A percentile compares a stretch with the other conserved stretches of the same genome.
Evolutionary conservation across 2,888 invertebrate species (phyloP).

Genomic region (Tetranychus piercei): DNA sequence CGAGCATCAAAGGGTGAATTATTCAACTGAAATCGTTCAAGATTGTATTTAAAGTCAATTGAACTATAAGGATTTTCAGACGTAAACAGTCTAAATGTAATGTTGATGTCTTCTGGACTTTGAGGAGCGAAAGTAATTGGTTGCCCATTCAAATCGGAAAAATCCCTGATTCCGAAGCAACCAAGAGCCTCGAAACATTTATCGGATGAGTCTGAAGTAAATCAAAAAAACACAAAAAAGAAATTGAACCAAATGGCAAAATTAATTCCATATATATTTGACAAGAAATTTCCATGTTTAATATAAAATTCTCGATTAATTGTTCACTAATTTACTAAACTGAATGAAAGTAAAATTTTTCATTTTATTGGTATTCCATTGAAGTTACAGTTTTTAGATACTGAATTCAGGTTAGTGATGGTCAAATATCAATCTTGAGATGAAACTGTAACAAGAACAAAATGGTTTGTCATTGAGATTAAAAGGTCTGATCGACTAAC

Average conservation of each 20-base stretch:
- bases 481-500: too few relatives aligned
- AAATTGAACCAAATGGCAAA: too few relatives aligned
- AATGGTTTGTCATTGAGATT: too few relatives aligned
- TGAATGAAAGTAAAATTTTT: too few relatives aligned
- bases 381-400: too few relatives aligned
- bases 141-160: neutral
- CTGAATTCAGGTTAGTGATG: neutral
- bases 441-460: neutral
- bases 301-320: too few relatives aligned
- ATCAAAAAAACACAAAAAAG: neutral
- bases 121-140: constrained; percentile 8
- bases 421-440: neutral
- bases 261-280: too few relatives aligned
- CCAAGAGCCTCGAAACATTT: constrained; percentile 15
- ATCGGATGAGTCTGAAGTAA: neutral
- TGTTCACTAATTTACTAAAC: too few relatives aligned
- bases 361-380: too few relatives aligned
- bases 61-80: constrained; percentile 16
- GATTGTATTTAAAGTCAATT: constrained; percentile 12
- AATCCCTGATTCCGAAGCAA: constrained; percentile 14
- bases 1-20: constrained; percentile 14
- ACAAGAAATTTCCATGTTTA: too few relatives aligned
- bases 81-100: constrained; percentile 17
- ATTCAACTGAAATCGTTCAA: constrained; percentile 3
- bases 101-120: constrained; percentile 15